A percentile compares a stretch with the other conserved stretches of the same genome.
phyloP scores from a whole-genome alignment of 2,113 vertebrate species.

The Elgaria multicarinata region DNA sequence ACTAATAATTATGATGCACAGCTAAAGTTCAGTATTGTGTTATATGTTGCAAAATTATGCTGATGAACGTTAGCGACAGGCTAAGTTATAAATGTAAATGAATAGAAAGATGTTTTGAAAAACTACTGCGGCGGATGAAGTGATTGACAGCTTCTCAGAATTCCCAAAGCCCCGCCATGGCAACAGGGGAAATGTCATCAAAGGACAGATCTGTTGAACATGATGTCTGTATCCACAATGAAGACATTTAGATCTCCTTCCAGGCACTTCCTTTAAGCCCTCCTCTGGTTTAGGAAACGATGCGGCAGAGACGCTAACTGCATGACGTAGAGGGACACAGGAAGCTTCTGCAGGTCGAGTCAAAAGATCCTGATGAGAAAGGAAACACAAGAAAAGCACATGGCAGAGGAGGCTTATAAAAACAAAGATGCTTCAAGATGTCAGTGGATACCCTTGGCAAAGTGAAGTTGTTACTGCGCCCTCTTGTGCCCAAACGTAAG shows the following conservation, averaged over 20 bases:
- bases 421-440: background rate
- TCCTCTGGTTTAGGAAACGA: background rate
- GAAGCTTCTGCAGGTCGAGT: conserved; percentile 51
- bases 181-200: conserved; percentile 30
- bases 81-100: conserved; percentile 7
- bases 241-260: conserved; percentile 57
- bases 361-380: conserved; percentile 30
- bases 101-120: conserved; percentile 8
- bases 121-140: background rate
- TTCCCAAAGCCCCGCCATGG: background rate
- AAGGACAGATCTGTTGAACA: background rate
- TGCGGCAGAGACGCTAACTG: background rate
- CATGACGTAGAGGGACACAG: background rate
- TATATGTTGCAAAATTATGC: background rate
- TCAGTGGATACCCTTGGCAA: background rate
- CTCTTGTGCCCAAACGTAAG: background rate
- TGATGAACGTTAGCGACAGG: background rate
- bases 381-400: background rate
- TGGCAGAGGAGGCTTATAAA: background rate
- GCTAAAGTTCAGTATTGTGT: background rate
- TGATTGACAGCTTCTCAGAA: conserved; percentile 14
- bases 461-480: conserved; percentile 28
- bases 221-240: conserved; percentile 26
- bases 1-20: background rate
- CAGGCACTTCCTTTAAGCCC: background rate